phyloP scores from a whole-genome alignment of 1,140 invertebrate genomes.

The Magallana angulata region DNA sequence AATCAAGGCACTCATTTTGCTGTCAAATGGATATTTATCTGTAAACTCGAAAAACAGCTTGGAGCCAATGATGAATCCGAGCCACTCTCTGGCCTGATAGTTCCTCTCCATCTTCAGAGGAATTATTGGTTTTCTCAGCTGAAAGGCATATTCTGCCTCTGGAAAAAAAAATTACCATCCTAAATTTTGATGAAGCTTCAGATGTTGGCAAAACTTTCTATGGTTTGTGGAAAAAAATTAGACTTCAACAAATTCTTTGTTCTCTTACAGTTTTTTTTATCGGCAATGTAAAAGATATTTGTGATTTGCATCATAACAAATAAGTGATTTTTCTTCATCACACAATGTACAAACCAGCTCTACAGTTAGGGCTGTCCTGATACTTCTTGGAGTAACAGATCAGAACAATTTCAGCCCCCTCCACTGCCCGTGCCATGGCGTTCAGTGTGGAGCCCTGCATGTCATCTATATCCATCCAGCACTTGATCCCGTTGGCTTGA shows the following conservation, averaged over 20 bases:
- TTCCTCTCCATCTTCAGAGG: slow-evolving; percentile 72
- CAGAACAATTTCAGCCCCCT: slow-evolving; percentile 70
- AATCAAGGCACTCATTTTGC: slow-evolving; percentile 57
- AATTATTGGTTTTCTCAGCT: slow-evolving; percentile 71
- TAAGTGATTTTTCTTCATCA: no score
- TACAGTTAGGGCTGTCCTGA: slow-evolving; percentile 75
- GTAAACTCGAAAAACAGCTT: slow-evolving; percentile 76
- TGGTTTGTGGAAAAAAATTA: no score
- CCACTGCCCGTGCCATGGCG: slow-evolving; percentile 77
- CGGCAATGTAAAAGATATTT: no score
- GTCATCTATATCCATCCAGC: slow-evolving; percentile 79
- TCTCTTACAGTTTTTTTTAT: no score
- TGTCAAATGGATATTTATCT: slow-evolving; percentile 68
- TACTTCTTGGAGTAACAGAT: slow-evolving; percentile 76
- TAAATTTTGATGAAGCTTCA: no score
- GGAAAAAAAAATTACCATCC: slow-evolving; percentile 36
- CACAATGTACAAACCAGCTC: slow-evolving; percentile 65
- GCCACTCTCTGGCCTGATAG: slow-evolving; percentile 74
- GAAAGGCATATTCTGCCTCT: slow-evolving; percentile 77
- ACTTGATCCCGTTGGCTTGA: slow-evolving; percentile 50
- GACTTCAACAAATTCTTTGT: no score
- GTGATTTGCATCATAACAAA: no score
- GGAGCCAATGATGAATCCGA: slow-evolving; percentile 73
- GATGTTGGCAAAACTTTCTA: no score
- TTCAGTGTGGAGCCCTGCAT: slow-evolving; percentile 76